A percentile compares a stretch with the other conserved stretches of the same genome.
Conservation (phyloP, 2,113 vertebrate genomes). For the Megaceryle maxima region DNA sequence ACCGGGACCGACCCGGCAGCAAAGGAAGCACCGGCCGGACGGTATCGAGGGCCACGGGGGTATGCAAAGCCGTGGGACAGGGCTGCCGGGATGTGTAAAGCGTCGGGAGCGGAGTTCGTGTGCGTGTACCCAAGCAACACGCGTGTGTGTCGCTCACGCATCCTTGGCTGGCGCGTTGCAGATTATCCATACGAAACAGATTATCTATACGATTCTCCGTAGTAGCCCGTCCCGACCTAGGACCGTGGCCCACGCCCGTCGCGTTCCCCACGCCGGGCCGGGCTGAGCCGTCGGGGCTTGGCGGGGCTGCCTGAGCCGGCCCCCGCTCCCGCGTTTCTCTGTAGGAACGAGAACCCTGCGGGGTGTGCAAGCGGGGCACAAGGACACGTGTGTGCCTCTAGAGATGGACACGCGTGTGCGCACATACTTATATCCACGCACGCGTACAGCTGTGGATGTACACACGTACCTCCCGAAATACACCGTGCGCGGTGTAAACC, state of each 20-base stretch:
- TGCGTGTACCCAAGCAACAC: neutral
- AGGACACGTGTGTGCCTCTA: neutral
- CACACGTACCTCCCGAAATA: neutral
- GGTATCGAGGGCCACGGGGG: neutral
- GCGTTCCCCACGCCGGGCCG: neutral
- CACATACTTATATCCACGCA: neutral
- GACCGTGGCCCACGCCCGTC: neutral
- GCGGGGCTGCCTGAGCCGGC: neutral
- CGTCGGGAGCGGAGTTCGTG: neutral
- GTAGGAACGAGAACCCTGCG: neutral
- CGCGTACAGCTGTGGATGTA: neutral
- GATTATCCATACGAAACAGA: rapidly evolving
- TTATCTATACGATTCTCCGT: rapidly evolving
- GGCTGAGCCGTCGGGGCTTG: too few relatives aligned
- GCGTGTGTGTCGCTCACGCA: neutral
- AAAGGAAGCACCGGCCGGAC: neutral
- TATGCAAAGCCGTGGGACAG: neutral
- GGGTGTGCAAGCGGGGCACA: neutral
- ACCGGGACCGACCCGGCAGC: too few relatives aligned
- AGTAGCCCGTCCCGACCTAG: neutral
- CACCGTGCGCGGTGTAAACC: rapidly evolving
- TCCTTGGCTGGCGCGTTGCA: rapidly evolving
- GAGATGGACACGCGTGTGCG: neutral
- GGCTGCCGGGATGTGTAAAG: neutral
- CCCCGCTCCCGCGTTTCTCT: neutral